A percentile compares a stretch with the other conserved stretches of the same genome.
Conservation (phyloP, 2,113 vertebrate genomes). For the Pelmatolapia mariae region DNA sequence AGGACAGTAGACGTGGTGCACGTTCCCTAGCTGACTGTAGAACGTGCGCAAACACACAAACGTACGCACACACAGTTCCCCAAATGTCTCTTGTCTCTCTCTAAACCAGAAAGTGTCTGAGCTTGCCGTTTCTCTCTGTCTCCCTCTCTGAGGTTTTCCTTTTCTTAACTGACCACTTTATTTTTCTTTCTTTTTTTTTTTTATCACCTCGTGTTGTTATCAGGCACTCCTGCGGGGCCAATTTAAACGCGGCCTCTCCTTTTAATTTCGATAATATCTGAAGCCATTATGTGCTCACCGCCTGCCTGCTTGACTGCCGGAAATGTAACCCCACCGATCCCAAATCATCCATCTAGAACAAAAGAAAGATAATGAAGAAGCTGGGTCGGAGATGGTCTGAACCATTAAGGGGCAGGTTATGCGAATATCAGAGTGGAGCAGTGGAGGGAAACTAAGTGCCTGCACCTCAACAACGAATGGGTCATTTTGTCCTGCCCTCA, state of each 20-base stretch:
- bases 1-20: slow-evolving; percentile 34
- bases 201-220: neutral
- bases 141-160: neutral
- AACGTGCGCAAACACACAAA: neutral
- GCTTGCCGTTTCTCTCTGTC: neutral
- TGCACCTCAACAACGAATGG: neutral
- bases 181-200: neutral
- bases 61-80: neutral
- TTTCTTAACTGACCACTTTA: neutral
- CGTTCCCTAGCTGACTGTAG: slow-evolving; percentile 9
- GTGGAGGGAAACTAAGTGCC: slow-evolving; percentile 7
- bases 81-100: slow-evolving; percentile 21
- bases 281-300: slow-evolving; percentile 27
- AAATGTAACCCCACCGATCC: slow-evolving; percentile 17
- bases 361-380: slow-evolving; percentile 49
- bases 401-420: slow-evolving; percentile 29
- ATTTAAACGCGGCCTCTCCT: slow-evolving; percentile 25
- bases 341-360: slow-evolving; percentile 41
- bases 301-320: slow-evolving; percentile 9
- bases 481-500: slow-evolving; percentile 15
- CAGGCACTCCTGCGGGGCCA: slow-evolving; percentile 26
- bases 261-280: slow-evolving; percentile 47
- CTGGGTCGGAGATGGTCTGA: neutral
- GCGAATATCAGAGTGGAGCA: slow-evolving; percentile 28
- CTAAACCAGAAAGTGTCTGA: neutral